Percentiles rank a stretch among this genome's conserved stretches.
These are phyloP conservation scores for Helicoverpa armigera DNA, from an alignment of 1,140 invertebrate species.

Conservation along the genomic window DNA sequence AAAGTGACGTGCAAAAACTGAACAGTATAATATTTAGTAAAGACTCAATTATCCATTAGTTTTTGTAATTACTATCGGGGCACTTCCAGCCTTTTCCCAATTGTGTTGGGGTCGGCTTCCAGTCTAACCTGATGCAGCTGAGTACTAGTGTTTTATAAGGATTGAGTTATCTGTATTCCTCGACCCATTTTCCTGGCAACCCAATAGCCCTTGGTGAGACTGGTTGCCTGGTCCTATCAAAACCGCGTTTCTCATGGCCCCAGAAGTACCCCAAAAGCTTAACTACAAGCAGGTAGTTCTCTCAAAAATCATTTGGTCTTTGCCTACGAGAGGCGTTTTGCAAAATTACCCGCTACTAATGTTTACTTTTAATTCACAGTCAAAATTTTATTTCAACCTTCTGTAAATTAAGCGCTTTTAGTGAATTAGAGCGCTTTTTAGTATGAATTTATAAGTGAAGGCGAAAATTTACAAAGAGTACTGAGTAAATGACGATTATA, in stretches of 20 bases:
- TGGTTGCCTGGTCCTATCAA: not conserved
- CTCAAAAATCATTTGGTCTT: conserved; percentile 84
- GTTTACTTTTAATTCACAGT: conserved; percentile 83
- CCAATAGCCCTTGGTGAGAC: too few species aligned
- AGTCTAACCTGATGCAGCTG: too few species aligned
- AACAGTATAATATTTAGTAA: too few species aligned
- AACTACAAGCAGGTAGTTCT: conserved; percentile 80
- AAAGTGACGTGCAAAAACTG: too few species aligned
- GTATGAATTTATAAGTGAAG: not conserved
- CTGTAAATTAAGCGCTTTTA: conserved; percentile 54
- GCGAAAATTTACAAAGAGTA: not conserved
- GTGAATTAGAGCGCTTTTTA: conserved; percentile 58
- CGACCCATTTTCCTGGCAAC: too few species aligned
- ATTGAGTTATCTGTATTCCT: too few species aligned
- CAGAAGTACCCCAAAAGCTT: conserved; percentile 67
- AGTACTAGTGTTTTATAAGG: too few species aligned
- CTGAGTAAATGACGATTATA: too few species aligned
- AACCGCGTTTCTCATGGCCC: conserved; percentile 59
- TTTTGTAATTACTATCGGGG: too few species aligned
- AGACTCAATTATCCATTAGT: too few species aligned
- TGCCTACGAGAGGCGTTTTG: conserved; percentile 72
- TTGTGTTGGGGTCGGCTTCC: too few species aligned
- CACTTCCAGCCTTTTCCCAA: too few species aligned
- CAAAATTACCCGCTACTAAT: conserved; percentile 75
- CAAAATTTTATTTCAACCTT: conserved; percentile 80